These are phyloP conservation scores for Odontophorus gujanensis DNA, from an alignment of 2,113 vertebrate genomes.

Conservation along the genomic window DNA sequence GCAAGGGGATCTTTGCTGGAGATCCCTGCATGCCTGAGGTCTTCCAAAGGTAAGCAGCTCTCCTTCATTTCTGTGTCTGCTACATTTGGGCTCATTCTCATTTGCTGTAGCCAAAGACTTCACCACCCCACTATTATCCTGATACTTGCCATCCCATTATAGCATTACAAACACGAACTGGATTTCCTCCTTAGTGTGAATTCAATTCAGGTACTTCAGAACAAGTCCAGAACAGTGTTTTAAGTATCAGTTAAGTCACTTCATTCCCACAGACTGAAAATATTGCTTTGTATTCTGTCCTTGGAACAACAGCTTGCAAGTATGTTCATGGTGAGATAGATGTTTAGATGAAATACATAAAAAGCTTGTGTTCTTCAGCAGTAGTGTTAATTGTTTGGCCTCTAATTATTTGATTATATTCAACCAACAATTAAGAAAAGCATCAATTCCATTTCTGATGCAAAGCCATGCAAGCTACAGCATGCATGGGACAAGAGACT, in stretches of 20 bases:
- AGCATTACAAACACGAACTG: not conserved
- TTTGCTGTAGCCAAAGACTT: no score
- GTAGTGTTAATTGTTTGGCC: not conserved
- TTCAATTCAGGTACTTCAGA: not conserved
- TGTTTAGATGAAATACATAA: not conserved
- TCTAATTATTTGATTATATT: not conserved
- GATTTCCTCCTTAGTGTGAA: not conserved
- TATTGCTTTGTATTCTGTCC: not conserved
- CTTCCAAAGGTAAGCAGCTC: no score
- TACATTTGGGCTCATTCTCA: no score
- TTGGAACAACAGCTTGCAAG: not conserved
- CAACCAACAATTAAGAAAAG: not conserved
- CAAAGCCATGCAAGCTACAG: conserved; percentile 57
- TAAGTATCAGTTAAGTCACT: not conserved
- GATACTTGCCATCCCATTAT: no score
- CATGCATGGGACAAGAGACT: not conserved
- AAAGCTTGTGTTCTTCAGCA: not conserved
- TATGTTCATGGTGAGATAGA: not conserved
- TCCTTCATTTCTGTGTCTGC: no score
- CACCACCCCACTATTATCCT: no score
- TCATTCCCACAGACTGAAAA: not conserved
- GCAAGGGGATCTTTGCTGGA: no score
- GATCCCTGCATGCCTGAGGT: no score
- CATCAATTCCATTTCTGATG: not conserved
- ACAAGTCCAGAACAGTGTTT: not conserved